Evolutionary conservation across 2,113 vertebrate genomes (phyloP), one percentile per base, ranked within the genome.

Genomic region (Ciconia stormi): DNA sequence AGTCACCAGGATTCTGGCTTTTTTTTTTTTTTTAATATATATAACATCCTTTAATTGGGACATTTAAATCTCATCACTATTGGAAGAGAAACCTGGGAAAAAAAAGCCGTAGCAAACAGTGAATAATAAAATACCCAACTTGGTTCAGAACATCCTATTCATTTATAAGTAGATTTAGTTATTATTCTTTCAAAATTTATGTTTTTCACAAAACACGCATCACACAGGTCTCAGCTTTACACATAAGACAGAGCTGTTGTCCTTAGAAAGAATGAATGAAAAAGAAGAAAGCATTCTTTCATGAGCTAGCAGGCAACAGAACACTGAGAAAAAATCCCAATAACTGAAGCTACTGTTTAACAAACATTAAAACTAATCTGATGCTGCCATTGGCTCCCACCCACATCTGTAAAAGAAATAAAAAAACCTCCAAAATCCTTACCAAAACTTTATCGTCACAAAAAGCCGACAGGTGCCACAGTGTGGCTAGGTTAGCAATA

Each of bases 271-370:
- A 36, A 87, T 13, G 49, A 88, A 93, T 46, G 63, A 95, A 85
- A 63, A 83, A 83, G 65, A 94, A 93, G 83, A 92, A 82, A 92
- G 79, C 50, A 78, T 69, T 91, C 53, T 95, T 93, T 96, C 84
- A 80, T 42, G 62, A 95, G 84, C 66, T 72, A 79, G 16, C 20
- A 93, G 34, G 49, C 90, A 91, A 94, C 34, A 95, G 78, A 96
- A 89, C 46, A 70, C 59, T 46, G 42, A 77, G 49, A 44, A 90
- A 89, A 94, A 89, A 47, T 26, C 16, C 22, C 79, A 86, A 22
- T 81, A 94, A 93, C 49, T 73, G 71, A 90, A 86, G 76, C 59
- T 92, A 65, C 85, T 90, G 93, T 93, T 89, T 59, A 94, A 86
- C 63, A 63, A 95, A 88, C 67, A 59, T 26, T 86, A 52, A 26